Evolutionary conservation across 2,113 vertebrate genomes (phyloP).

Genomic region (Probosciger aterrimus): DNA sequence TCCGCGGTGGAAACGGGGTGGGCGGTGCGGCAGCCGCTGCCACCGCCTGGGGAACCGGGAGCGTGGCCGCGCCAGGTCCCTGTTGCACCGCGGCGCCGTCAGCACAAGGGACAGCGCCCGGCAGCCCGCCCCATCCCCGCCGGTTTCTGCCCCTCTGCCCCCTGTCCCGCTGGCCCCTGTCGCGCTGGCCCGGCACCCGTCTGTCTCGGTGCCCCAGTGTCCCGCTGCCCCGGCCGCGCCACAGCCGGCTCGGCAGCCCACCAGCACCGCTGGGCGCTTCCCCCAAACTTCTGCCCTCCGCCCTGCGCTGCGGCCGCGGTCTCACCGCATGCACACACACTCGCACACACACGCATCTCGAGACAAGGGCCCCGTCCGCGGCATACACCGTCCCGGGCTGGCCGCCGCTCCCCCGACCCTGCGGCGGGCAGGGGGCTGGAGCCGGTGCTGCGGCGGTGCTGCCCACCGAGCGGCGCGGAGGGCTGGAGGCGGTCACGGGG

Average conservation of each 20-base stretch:
- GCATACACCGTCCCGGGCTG: not conserved
- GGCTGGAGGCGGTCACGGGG: not conserved
- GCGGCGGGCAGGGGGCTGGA: not conserved
- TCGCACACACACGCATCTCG: not conserved
- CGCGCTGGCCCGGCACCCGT: not conserved
- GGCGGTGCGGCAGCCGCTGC: not conserved
- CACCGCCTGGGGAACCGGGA: not conserved
- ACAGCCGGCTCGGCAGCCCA: not conserved
- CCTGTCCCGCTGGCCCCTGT: no score
- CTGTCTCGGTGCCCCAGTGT: not conserved
- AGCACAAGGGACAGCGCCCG: constrained; percentile 73
- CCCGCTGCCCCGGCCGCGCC: not conserved
- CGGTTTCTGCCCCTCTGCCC: not conserved
- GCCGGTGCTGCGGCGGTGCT: not conserved
- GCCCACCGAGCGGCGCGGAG: not conserved
- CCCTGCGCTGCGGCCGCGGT: not conserved
- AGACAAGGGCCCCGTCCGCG: not conserved
- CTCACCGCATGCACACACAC: not conserved
- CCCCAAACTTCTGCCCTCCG: constrained; percentile 21
- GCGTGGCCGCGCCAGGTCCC: not conserved
- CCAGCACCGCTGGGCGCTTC: not conserved
- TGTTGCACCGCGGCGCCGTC: constrained; percentile 5
- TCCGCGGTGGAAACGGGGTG: not conserved
- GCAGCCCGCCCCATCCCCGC: not conserved
- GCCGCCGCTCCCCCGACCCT: not conserved